A percentile compares a stretch with the other conserved stretches of the same genome.
Evolutionary conservation across 1,140 invertebrate genomes (phyloP).

Genomic region (Macrobrachium nipponense): DNA sequence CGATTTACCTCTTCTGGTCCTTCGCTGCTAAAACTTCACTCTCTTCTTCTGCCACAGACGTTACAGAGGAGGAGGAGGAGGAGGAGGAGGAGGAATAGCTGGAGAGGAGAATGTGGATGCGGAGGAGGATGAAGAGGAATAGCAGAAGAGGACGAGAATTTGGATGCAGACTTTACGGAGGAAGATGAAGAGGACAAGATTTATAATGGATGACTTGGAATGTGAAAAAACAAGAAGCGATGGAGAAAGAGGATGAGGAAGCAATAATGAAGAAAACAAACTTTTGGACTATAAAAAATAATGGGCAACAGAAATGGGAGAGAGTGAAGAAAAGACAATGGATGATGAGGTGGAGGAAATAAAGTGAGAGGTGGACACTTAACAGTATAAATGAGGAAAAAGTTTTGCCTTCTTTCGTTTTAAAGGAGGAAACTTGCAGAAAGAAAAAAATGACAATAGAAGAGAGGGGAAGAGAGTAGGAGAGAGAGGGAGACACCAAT

Average conservation of each 20-base stretch:
- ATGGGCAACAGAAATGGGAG: too few relatives aligned
- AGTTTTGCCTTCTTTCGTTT: too few relatives aligned
- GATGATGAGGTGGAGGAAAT: too few relatives aligned
- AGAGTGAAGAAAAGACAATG: neutral
- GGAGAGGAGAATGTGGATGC: neutral
- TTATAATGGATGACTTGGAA: neutral
- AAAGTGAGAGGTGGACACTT: too few relatives aligned
- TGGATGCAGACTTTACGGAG: neutral
- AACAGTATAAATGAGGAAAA: neutral
- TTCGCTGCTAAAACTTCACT: too few relatives aligned
- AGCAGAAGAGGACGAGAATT: neutral
- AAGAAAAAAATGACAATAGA: neutral
- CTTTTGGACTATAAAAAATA: neutral
- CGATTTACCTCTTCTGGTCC: too few relatives aligned
- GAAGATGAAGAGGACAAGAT: slow-evolving; percentile 8
- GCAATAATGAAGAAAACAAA: neutral
- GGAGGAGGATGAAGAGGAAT: slow-evolving; percentile 12
- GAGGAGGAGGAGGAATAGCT: neutral
- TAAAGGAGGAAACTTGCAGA: neutral
- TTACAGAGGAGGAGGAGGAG: neutral
- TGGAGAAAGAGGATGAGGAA: neutral
- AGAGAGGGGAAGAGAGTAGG: neutral
- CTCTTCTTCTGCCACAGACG: too few relatives aligned
- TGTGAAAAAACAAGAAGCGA: neutral
- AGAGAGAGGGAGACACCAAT: neutral